These are phyloP conservation scores for Lethenteron camtschaticum DNA, from an alignment of 2,113 vertebrate genomes.

Conservation along the genomic window DNA sequence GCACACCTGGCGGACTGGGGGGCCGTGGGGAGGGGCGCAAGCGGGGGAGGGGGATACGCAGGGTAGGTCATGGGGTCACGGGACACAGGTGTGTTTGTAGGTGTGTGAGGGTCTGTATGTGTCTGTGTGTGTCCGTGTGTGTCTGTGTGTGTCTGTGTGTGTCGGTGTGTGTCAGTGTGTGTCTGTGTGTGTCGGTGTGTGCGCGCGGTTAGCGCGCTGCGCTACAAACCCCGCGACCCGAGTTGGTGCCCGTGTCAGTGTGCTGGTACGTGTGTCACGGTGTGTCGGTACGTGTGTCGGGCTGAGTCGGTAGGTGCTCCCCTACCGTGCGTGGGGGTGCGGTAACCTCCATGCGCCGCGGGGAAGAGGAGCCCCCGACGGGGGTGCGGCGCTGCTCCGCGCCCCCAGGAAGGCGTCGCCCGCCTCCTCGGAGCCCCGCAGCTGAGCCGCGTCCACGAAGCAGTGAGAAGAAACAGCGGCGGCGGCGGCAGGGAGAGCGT, in stretches of 20 bases:
- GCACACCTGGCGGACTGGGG: slow-evolving; percentile 6
- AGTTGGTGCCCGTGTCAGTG: too few species aligned
- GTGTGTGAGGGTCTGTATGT: background rate
- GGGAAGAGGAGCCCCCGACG: too few species aligned
- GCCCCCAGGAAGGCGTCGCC: too few species aligned
- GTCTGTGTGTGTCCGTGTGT: background rate
- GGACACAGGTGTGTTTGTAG: background rate
- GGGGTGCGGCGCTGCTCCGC: too few species aligned
- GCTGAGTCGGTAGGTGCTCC: background rate
- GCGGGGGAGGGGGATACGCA: background rate
- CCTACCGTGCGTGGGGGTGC: slow-evolving; percentile 2
- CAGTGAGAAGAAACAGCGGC: too few species aligned
- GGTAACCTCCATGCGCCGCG: slow-evolving; percentile 2
- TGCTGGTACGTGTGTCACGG: background rate
- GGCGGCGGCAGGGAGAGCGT: too few species aligned
- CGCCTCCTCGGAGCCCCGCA: too few species aligned
- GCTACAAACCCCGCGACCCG: too few species aligned
- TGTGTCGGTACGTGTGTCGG: background rate
- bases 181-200: background rate
- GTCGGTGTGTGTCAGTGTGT: background rate
- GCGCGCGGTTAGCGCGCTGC: background rate
- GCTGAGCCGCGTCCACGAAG: too few species aligned
- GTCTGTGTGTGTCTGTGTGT: background rate
- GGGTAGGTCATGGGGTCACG: background rate
- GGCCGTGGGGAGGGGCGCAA: background rate